Base-by-base conservation (phyloP, 2,888 invertebrate species). In the Chaetogeoica ovagalla region DNA sequence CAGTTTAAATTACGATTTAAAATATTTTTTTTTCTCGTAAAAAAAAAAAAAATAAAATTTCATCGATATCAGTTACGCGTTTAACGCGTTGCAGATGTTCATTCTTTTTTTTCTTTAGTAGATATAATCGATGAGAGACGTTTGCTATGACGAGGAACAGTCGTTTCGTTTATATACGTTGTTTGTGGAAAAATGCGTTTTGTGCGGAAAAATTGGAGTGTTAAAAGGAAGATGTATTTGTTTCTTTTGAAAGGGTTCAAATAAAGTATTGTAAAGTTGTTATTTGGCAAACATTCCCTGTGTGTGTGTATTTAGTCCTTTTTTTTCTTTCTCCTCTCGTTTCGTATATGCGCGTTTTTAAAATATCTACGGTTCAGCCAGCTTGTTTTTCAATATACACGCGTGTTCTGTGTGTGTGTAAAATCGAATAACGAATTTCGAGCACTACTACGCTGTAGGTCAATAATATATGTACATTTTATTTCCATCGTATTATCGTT, bases 261-360 rank as follows among this genome's bases (percentile, higher is more conserved):
- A 30, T 19, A 48, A 62, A 62, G 60, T 0, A 43, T 9, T 9
- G 39, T 23, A 9, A 43, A 60, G 43, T 48, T 62, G 23, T 72
- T 60, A 72, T 72, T 72, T 72, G 71, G 59, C 39, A 60, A 72
- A 43, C 39, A 21, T 59, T 60, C 52, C 37, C 57, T 39, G 37
- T 30, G 30, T 30, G 30, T 30, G 30, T 30, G 30, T 30, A 4
- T 30, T 2, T 30, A 43, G 43, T 9, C 43, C 43, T 43, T 43
- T 43, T n/a, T 43, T 9, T 43, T 43, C 43, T 43, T 6, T 43
- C 30, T 43, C 7, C 6, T 43, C 7, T 43, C 43, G 7, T 43
- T 1, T 43, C 39, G 7, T 9, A 30, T 30, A 30, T 30, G 43
- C 9, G 39, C 21, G 37, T 13, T 69, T 52, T 69, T 71, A 39